These are phyloP conservation scores for Tachina fera DNA, from an alignment of 2,888 invertebrate species.

Conservation along the genomic window DNA sequence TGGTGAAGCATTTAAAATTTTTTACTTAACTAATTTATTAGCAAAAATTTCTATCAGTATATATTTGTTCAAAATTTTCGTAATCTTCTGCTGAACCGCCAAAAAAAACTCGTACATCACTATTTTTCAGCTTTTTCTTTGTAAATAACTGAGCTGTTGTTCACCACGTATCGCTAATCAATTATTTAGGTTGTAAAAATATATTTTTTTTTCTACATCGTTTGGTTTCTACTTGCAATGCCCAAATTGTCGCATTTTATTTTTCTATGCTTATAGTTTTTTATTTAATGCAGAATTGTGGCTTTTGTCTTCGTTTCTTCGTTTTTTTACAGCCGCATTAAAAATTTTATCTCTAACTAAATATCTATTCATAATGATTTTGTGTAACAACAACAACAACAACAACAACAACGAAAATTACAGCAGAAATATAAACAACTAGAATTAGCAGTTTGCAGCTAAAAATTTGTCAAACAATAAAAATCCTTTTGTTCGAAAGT, in stretches of 20 bases:
- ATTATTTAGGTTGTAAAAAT: constrained; percentile 42
- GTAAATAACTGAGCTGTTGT: constrained; percentile 3
- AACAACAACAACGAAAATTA: constrained; percentile 10
- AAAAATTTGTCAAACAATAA: constrained; percentile 60
- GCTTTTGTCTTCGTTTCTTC: constrained; percentile 62
- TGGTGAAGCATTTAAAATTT: too few relatives aligned
- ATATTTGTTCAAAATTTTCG: not conserved
- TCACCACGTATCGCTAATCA: constrained; percentile 50
- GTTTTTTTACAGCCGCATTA: constrained; percentile 65
- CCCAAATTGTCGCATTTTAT: constrained; percentile 65
- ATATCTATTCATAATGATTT: constrained; percentile 61
- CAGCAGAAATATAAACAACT: not conserved
- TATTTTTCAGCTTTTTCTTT: not conserved
- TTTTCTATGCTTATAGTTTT: constrained; percentile 3
- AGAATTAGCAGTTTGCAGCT: constrained; percentile 49
- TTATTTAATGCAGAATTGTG: constrained; percentile 52
- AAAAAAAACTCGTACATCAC: constrained; percentile 16
- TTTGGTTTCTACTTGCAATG: constrained; percentile 46
- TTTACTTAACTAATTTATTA: not conserved
- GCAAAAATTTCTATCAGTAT: not conserved
- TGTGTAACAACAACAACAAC: constrained; percentile 10
- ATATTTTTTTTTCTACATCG: constrained; percentile 14
- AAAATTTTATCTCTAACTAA: constrained; percentile 58
- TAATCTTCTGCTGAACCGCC: constrained; percentile 68
- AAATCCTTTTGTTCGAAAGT: constrained; percentile 68